Percentiles rank a stretch among this genome's conserved stretches.
phyloP scores from a whole-genome alignment of 1,140 invertebrate species.

The Monochamus saltuarius region DNA sequence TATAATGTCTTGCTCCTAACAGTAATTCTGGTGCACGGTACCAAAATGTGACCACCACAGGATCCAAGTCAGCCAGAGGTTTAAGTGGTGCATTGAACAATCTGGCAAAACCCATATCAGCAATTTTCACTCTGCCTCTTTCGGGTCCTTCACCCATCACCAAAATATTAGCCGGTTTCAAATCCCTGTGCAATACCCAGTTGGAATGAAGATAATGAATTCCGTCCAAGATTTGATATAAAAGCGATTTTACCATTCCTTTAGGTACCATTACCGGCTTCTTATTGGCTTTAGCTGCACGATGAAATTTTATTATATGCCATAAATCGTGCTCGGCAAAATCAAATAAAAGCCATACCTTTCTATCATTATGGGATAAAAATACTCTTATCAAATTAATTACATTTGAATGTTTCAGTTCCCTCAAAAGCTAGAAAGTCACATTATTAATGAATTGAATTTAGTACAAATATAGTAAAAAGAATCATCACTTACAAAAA shows the following conservation, averaged over 20 bases:
- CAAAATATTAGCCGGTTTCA: slow-evolving; percentile 99
- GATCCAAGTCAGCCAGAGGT: slow-evolving; percentile 96
- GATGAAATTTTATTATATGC: slow-evolving; percentile 99
- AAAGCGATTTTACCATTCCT: slow-evolving; percentile 96
- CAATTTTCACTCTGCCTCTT: slow-evolving; percentile 96
- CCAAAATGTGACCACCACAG: slow-evolving; percentile 99
- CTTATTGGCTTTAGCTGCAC: slow-evolving; percentile 97
- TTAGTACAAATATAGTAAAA: background rate
- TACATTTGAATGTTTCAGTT: slow-evolving; percentile 97
- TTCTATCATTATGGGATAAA: slow-evolving; percentile 93
- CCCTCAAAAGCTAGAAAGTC: slow-evolving; percentile 81
- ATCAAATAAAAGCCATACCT: slow-evolving; percentile 98
- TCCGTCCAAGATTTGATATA: slow-evolving; percentile 99
- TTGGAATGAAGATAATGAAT: slow-evolving; percentile 99
- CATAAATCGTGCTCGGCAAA: slow-evolving; percentile 99
- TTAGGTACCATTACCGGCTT: slow-evolving; percentile 95
- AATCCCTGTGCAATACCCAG: slow-evolving; percentile 98
- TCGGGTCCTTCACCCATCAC: slow-evolving; percentile 99
- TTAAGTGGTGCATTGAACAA: slow-evolving; percentile 98
- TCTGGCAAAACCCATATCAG: slow-evolving; percentile 99
- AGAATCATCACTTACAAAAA: background rate
- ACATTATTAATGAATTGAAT: background rate
- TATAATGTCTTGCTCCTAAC: slow-evolving; percentile 96
- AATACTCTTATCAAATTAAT: slow-evolving; percentile 97
- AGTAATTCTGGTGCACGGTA: slow-evolving; percentile 97